phyloP scores from a whole-genome alignment of 2,888 invertebrate genomes.

The Alviniconcha strummeri region DNA sequence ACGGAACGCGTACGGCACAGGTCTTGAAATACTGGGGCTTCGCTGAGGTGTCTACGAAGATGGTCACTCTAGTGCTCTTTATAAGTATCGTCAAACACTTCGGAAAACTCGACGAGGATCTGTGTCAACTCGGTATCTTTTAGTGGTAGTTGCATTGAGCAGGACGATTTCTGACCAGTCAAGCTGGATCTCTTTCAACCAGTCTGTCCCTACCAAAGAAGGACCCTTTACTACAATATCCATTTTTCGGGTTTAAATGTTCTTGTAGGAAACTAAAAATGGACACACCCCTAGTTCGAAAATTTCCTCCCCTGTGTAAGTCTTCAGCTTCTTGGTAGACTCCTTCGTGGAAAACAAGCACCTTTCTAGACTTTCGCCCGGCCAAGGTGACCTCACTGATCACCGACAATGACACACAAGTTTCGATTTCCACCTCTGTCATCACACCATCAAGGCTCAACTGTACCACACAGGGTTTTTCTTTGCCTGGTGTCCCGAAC shows the following conservation, averaged over 20 bases:
- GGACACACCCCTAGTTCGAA: background rate
- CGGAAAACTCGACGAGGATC: constrained; percentile 21
- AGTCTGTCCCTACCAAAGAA: constrained; percentile 33
- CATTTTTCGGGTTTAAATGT: background rate
- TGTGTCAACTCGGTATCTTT: background rate
- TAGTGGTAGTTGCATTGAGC: background rate
- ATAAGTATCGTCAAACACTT: constrained; percentile 31
- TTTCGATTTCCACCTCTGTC: constrained; percentile 29
- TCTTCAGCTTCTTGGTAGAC: constrained; percentile 21
- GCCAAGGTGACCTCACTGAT: constrained; percentile 20
- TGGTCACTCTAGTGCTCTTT: constrained; percentile 23
- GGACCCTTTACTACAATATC: constrained; percentile 27
- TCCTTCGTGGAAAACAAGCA: constrained; percentile 1
- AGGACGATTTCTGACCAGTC: constrained; percentile 34
- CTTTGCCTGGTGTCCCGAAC: background rate
- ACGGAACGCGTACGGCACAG: too few species aligned
- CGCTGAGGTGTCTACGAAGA: too few species aligned
- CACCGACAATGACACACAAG: constrained; percentile 30
- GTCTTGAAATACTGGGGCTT: too few species aligned
- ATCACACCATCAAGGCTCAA: constrained; percentile 9
- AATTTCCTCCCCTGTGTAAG: constrained; percentile 30
- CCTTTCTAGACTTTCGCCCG: background rate
- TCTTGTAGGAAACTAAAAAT: constrained; percentile 26
- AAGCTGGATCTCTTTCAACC: constrained; percentile 25
- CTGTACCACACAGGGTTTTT: constrained; percentile 7